Evolutionary conservation across 2,113 vertebrate genomes (phyloP), one percentile per base, ranked within the genome.

Genomic region (Accipiter cooperii): DNA sequence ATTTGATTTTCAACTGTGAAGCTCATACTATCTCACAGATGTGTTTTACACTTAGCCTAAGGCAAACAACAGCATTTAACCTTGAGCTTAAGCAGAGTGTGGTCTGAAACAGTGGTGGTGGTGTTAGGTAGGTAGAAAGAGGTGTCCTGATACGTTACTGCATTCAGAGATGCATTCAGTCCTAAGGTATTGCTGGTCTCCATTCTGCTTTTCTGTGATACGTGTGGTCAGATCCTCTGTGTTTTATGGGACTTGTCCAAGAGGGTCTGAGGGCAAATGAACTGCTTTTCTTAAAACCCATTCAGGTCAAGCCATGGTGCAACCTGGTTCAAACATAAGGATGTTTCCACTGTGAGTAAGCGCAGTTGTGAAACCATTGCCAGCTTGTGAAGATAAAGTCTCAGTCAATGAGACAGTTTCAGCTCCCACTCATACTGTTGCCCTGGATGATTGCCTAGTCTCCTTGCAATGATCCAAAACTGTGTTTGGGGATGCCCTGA

Each of bases 401-500:
- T 84, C 55, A 86, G 79, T 91, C 63, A 86, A 18, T 90, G 87
- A 97, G 95, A 84, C 44, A 58, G 78, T 81, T 93, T 78, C 78
- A 60, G 64, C 87, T 91, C 96, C 94, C 79, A 96, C 93, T 96
- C 89, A 18, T 74, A 85, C 89, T 93, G 71, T 63, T 96, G 94
- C 91, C 89, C 95, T 97, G 96, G 95, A 96, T 90, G 87, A 65
- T 93, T 97, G 96, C 97, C 96, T 94, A 81, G 84, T 90, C 87
- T 95, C 64, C 58, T 95, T 55, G 71, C 82, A 51, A 24, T 80
- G 85, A 97, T 95, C 84, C 82, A 95, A 11, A 88, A 90, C 44
- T 80, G 68, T 88, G 82, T 88, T 95, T 90, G 47, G 85, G 91
- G 63, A 91, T 95, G 68, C 71, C 79, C 75, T 93, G 60, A 83